Percentiles rank a stretch among this genome's conserved stretches.
Evolutionary conservation across 1,140 invertebrate genomes (phyloP).

Genomic region (Pseudomyrmex sp.): DNA sequence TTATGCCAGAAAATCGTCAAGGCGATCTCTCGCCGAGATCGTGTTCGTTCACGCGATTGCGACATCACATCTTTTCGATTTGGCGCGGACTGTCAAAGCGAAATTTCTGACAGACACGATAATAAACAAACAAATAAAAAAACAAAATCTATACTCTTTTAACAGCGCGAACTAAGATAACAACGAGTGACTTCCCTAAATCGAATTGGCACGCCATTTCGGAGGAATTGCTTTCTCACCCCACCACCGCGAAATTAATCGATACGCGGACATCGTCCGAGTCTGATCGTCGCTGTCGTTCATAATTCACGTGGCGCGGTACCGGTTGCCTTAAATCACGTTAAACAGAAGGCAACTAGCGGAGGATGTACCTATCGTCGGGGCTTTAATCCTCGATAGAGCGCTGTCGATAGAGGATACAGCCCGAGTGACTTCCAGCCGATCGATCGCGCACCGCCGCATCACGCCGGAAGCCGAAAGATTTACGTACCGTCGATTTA

Average conservation of each 20-base stretch:
- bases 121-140: neutral
- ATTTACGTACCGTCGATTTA: constrained; percentile 75
- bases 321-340: constrained; percentile 67
- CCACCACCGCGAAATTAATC: constrained; percentile 22
- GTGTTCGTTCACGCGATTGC: constrained; percentile 29
- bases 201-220: neutral
- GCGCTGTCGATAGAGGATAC: constrained; percentile 70
- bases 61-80: constrained; percentile 46
- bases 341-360: constrained; percentile 73
- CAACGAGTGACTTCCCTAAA: neutral
- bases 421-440: constrained; percentile 65
- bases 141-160: neutral
- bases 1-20: constrained; percentile 60
- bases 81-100: neutral
- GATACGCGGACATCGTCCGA: constrained; percentile 27
- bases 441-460: constrained; percentile 67
- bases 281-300: constrained; percentile 44
- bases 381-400: constrained; percentile 72
- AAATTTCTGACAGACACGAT: neutral
- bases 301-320: constrained; percentile 48
- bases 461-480: constrained; percentile 70
- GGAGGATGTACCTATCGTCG: constrained; percentile 71
- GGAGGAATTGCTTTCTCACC: neutral
- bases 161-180: no score
- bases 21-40: constrained; percentile 18